A percentile compares a stretch with the other conserved stretches of the same genome.
These are phyloP conservation scores for Antheraea yamamai DNA, from an alignment of 2,888 invertebrate genomes.

Conservation along the genomic window DNA sequence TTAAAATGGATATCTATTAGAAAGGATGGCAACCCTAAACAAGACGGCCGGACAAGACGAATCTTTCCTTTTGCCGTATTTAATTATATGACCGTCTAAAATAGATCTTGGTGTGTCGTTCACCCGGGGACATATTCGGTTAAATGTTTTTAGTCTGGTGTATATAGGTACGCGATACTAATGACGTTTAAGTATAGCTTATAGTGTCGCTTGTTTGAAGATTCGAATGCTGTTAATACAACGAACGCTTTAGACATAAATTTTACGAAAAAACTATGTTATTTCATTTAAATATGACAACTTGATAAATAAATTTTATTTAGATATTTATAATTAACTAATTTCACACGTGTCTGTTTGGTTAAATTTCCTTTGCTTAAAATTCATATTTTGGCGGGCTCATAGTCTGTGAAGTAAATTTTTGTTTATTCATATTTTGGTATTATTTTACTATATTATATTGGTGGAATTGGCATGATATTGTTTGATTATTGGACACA, in stretches of 20 bases:
- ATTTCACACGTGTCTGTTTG: not conserved
- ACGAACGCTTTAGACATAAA: not conserved
- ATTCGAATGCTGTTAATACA: not conserved
- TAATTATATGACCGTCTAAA: constrained; percentile 53
- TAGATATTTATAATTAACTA: too few species aligned
- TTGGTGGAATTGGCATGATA: too few species aligned
- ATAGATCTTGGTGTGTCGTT: constrained; percentile 56
- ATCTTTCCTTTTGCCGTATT: constrained; percentile 49
- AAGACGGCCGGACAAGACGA: constrained; percentile 33
- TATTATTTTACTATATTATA: too few species aligned
- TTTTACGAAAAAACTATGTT: not conserved
- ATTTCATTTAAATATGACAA: too few species aligned
- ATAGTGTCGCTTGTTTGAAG: not conserved
- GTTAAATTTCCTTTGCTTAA: too few species aligned
- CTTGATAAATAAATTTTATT: too few species aligned
- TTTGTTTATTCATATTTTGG: too few species aligned
- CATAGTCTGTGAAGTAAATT: too few species aligned
- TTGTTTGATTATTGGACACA: too few species aligned
- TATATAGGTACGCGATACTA: constrained; percentile 3
- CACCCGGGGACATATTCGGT: constrained; percentile 61
- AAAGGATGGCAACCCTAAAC: not conserved
- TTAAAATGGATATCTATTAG: not conserved
- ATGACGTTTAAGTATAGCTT: not conserved
- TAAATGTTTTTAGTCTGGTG: constrained; percentile 32
- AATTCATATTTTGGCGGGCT: too few species aligned